Evolutionary conservation across 2,113 vertebrate species (phyloP), one percentile per base, ranked within the genome.

Genomic region (Zosterops hypoxanthus): DNA sequence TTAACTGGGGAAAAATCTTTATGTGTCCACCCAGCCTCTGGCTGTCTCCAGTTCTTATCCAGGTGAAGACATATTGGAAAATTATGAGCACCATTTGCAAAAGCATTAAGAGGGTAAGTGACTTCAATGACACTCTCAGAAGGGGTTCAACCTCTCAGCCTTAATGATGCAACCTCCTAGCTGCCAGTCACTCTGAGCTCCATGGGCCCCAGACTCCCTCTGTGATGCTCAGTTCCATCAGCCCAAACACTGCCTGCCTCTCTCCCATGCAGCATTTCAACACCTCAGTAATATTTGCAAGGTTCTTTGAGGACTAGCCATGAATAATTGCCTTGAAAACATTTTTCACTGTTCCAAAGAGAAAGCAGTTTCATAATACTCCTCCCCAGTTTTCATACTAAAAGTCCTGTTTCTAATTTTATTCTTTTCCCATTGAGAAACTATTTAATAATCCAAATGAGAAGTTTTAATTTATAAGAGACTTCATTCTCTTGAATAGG

Each of bases 381-480:
- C 10, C 8, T 1, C 5, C 4, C 7, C 11, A 34, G 3, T 73
- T 75, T 64, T 76, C 57, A 80, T 21, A 28, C 34, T 56, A 28
- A 56, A 88, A 70, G 10, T 53, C 23, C 12, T 39, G 11, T 42
- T 95, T 55, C 85, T 81, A 92, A 73, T 95, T 93, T 92, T 81
- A 75, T 31, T 71, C 23, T 47, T 90, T 73, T 86, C 41, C 60
- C 59, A 50, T 34, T 44, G 52, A 92, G 59, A 81, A 81, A 59
- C 19, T 66, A 34, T 63, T 94, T 86, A 82, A 86, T 79, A 89
- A 89, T 68, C 53, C 53, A 92, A 70, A 92, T 68, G 44, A 95
- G 68, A 91, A 68, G 0, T 36, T 88, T 88, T 86, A 82, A 77
- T 88, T 81, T 96, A 33, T 81, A 73, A 81, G 71, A 55, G 8